Percentiles rank a stretch among this genome's conserved stretches.
phyloP scores from a whole-genome alignment of 1,140 invertebrate species.

The Rhizoglyphus robini region DNA sequence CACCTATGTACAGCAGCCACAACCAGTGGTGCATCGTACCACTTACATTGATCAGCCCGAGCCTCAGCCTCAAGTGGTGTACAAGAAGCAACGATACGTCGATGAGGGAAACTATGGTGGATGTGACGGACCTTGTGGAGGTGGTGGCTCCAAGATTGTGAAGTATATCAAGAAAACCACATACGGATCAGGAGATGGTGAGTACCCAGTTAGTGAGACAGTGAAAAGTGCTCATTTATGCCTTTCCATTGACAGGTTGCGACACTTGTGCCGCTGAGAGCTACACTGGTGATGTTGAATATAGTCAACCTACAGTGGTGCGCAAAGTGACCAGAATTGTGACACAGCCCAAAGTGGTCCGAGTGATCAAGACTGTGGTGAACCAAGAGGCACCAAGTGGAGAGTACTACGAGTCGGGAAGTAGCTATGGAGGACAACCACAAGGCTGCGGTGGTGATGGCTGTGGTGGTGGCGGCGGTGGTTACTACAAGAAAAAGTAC shows the following conservation, averaged over 20 bases:
- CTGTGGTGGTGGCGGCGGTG: background rate
- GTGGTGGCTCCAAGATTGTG: conserved; percentile 6
- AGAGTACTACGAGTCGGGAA: background rate
- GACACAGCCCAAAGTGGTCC: background rate
- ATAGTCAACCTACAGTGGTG: background rate
- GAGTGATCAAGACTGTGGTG: background rate
- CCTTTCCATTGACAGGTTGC: background rate
- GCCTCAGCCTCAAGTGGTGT: background rate
- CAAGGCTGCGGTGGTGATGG: background rate
- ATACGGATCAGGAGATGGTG: too few species aligned
- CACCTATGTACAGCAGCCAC: background rate
- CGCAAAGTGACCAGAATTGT: background rate
- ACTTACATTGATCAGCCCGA: conserved; percentile 10
- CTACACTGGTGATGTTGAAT: background rate
- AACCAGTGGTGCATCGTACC: background rate
- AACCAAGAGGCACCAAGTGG: background rate
- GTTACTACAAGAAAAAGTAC: too few species aligned
- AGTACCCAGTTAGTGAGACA: background rate
- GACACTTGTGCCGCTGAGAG: background rate
- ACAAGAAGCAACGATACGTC: background rate
- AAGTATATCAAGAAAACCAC: conserved; percentile 6
- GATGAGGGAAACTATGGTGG: background rate
- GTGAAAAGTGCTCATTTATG: background rate
- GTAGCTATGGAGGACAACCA: background rate
- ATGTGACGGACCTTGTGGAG: background rate